A percentile compares a stretch with the other conserved stretches of the same genome.
Evolutionary conservation across 53 echinoderm and acorn worm genomes (phyloP).

Genomic region (Arbacia lixula): DNA sequence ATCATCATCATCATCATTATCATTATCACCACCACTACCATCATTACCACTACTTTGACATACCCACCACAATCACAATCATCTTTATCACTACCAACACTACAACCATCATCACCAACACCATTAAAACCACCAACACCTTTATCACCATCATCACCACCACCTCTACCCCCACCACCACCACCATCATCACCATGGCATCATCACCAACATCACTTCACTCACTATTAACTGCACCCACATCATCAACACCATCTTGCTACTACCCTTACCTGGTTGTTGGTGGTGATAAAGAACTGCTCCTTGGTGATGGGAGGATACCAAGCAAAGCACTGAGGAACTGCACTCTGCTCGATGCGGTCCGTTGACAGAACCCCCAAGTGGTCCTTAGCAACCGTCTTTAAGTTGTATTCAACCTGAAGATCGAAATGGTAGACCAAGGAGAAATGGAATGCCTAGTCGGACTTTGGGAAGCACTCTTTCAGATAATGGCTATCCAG

Average conservation of each 20-base stretch:
- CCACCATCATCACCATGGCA: too few relatives aligned
- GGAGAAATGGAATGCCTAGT: too few relatives aligned
- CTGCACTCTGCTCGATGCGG: conserved; percentile 93
- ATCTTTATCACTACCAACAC: neutral
- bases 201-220: too few relatives aligned
- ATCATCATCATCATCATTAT: conserved; percentile 34
- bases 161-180: too few relatives aligned
- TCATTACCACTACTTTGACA: neutral
- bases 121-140: too few relatives aligned
- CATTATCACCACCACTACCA: conserved; percentile 10
- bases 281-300: conserved; percentile 92
- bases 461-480: too few relatives aligned
- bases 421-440: too few relatives aligned
- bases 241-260: too few relatives aligned
- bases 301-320: conserved; percentile 99
- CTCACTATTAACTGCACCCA: too few relatives aligned
- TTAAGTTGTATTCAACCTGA: conserved; percentile 95
- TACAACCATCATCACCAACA: too few relatives aligned
- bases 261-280: conserved; percentile 85
- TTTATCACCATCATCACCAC: too few relatives aligned
- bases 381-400: conserved; percentile 82
- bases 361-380: conserved; percentile 77
- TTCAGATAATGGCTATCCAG: too few relatives aligned
- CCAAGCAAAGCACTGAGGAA: conserved; percentile 93
- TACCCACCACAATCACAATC: neutral